Evolutionary conservation across 1,140 invertebrate genomes (phyloP).

Genomic region (Hypothenemus hampei): DNA sequence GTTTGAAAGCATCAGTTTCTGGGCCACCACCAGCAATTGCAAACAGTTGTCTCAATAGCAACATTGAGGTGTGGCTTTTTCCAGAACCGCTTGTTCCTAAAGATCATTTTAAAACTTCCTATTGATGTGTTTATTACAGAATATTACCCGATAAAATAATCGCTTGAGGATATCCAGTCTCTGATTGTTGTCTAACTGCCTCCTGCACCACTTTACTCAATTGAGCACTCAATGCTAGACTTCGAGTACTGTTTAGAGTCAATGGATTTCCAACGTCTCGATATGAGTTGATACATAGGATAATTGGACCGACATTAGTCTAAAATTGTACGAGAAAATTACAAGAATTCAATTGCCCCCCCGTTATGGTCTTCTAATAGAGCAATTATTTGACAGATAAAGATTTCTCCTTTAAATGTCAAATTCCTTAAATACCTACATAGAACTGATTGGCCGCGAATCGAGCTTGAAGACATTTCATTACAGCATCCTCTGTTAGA

Average conservation of each 20-base stretch:
- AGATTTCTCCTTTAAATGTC: too few species aligned
- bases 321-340: constrained; percentile 41
- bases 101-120: neutral
- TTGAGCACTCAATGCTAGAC: constrained; percentile 60
- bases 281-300: constrained; percentile 86
- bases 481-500: constrained; percentile 88
- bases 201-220: constrained; percentile 84
- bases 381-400: too few species aligned
- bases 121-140: neutral
- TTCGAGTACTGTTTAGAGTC: constrained; percentile 78
- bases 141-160: constrained; percentile 81
- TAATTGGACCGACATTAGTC: constrained; percentile 89
- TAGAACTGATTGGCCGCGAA: constrained; percentile 83
- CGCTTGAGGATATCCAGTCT: constrained; percentile 91
- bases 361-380: too few species aligned
- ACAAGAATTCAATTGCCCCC: too few species aligned
- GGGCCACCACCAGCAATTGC: constrained; percentile 89
- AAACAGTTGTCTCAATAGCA: constrained; percentile 83
- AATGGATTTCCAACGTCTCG: constrained; percentile 80
- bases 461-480: constrained; percentile 82
- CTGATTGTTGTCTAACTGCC: constrained; percentile 86
- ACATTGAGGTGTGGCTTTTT: constrained; percentile 91
- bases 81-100: constrained; percentile 88
- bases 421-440: constrained; percentile 57
- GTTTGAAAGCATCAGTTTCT: constrained; percentile 95